Evolutionary conservation across 2,888 invertebrate species (phyloP).

Genomic region (Entomobrya multifasciata): DNA sequence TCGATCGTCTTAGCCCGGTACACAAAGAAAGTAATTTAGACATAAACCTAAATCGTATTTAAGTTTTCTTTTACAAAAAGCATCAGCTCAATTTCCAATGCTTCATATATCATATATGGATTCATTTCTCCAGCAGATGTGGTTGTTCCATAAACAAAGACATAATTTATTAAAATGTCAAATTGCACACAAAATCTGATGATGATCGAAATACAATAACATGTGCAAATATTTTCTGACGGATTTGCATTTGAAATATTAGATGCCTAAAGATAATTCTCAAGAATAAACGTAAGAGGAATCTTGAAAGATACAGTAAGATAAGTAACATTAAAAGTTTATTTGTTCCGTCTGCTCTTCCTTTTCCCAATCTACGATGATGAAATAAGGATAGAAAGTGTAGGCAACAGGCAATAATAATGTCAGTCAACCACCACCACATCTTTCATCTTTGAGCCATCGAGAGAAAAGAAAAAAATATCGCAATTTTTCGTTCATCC

Average conservation of each 20-base stretch:
- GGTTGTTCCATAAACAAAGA: not conserved
- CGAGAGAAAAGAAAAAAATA: not conserved
- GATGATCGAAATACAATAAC: no score
- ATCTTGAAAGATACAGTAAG: not conserved
- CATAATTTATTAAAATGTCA: constrained; percentile 25
- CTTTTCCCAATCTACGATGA: not conserved
- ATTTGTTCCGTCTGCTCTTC: not conserved
- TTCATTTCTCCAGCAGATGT: no score
- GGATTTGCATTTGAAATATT: no score
- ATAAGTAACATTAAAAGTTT: not conserved
- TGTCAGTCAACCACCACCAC: constrained; percentile 7
- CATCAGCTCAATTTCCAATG: no score
- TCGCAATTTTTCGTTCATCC: not conserved
- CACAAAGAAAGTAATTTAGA: no score
- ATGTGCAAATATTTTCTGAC: no score
- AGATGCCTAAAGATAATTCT: not conserved
- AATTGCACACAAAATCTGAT: constrained; percentile 32
- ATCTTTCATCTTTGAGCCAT: constrained; percentile 5
- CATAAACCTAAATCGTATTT: no score
- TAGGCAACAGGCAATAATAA: constrained; percentile 29
- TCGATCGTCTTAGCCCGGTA: no score
- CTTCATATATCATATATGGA: no score
- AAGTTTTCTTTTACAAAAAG: no score
- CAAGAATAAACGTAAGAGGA: not conserved
- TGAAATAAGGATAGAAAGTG: not conserved